Conservation (phyloP, 2,113 vertebrate species). For the Dipodomys merriami region DNA sequence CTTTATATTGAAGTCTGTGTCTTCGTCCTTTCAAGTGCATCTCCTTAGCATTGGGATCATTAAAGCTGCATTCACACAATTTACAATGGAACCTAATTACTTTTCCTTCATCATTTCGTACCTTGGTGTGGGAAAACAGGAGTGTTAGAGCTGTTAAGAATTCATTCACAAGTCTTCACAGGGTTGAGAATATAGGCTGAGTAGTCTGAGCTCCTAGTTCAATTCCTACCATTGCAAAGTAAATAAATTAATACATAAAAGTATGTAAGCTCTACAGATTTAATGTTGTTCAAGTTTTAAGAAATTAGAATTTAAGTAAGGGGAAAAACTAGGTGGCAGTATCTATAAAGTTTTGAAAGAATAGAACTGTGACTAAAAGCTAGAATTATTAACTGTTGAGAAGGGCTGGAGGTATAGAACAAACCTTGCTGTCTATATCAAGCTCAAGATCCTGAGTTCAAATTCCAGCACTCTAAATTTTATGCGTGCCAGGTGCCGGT, state of each 20-base stretch:
- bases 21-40: slow-evolving; percentile 97
- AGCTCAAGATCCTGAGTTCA: too few relatives aligned
- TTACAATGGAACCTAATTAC: slow-evolving; percentile 99
- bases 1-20: slow-evolving; percentile 98
- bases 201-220: too few relatives aligned
- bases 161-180: slow-evolving; percentile 13
- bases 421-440: too few relatives aligned
- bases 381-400: not conserved
- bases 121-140: slow-evolving; percentile 84
- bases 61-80: slow-evolving; percentile 98
- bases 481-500: too few relatives aligned
- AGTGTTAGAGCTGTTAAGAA: slow-evolving; percentile 30
- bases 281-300: not conserved
- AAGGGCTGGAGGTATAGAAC: too few relatives aligned
- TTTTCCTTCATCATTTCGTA: slow-evolving; percentile 98
- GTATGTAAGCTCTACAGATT: too few relatives aligned
- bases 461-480: too few relatives aligned
- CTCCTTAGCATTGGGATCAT: slow-evolving; percentile 98
- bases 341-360: not conserved
- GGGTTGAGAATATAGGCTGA: not conserved
- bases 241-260: too few relatives aligned
- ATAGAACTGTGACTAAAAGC: not conserved
- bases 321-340: not conserved
- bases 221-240: too few relatives aligned
- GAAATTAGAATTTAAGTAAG: not conserved